Evolutionary conservation across 2,888 invertebrate species (phyloP), one percentile per base, ranked within the genome.

Genomic region (Ophraella communa): DNA sequence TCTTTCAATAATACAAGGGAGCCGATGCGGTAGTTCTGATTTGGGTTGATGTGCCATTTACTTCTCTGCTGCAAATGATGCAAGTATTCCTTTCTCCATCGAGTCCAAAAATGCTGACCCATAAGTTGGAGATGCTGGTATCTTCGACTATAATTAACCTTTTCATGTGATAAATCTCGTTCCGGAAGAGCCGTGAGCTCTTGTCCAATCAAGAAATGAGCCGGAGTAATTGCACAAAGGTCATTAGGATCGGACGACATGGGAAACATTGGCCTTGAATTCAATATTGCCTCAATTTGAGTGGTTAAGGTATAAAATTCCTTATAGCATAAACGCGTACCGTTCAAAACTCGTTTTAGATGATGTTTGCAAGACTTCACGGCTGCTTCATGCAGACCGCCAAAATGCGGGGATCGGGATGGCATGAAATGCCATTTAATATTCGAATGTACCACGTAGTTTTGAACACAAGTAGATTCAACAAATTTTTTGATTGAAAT

Each of bases 211-310:
- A 69, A 17, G 47, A 71, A 67, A 20, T 71, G 67, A 17, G 65
- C 47, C 8, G 71, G 69, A 1, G 67, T 69, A 8, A 66, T 64
- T 44, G 60, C 64, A 20, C 52, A 49, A 8, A 60, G 62, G 30
- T 30, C 30, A 10, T 30, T 30, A 10, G 30, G 30, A 10, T 30
- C 30, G 10, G 30, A 30, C 8, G 30, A 10, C 14, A 70, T 18
- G 44, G 68, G 65, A 11, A 39, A 64, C 7, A 73, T 17, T 56
- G 77, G 76, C 33, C 75, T 44, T 8, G 72, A 75, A 66, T 78
- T 77, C 11, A 76, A 47, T 18, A 67, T 58, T 2, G 73, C 72
- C 60, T 75, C 73, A 33, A 75, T 70, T 57, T 75, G 70, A 8
- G 59, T 60, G 4, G 71, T 18, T 2, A 73, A 20, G 0, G 74